These are phyloP conservation scores for Macquaria ambigua DNA, from an alignment of 2,113 vertebrate genomes.

Conservation along the genomic window DNA sequence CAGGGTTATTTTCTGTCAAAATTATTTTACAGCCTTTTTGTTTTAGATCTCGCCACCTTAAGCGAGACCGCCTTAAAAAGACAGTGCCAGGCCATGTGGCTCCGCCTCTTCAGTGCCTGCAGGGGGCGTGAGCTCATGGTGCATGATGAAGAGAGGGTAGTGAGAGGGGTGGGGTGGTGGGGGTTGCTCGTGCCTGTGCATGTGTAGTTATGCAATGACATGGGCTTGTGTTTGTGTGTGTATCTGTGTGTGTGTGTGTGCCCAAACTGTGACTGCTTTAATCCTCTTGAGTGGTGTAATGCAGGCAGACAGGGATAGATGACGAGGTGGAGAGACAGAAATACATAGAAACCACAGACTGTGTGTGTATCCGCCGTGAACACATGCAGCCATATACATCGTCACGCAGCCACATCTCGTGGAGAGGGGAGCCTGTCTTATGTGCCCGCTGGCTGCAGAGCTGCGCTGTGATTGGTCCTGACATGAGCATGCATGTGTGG, in stretches of 20 bases:
- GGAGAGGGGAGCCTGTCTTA: conserved; percentile 16
- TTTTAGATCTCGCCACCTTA: conserved; percentile 60
- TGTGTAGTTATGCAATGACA: conserved; percentile 87
- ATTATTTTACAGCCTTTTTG: neutral
- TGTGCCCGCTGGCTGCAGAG: conserved; percentile 37
- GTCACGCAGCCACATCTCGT: neutral
- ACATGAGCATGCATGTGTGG: conserved; percentile 32
- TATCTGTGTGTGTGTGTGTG: conserved; percentile 28
- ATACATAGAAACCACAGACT: conserved; percentile 37
- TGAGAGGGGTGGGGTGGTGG: neutral
- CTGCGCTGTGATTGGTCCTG: conserved; percentile 49
- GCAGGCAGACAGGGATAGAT: conserved; percentile 65
- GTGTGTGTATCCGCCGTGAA: conserved; percentile 6
- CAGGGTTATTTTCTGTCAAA: neutral
- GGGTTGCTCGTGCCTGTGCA: conserved; percentile 82
- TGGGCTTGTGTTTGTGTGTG: conserved; percentile 56
- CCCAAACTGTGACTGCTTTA: conserved; percentile 63
- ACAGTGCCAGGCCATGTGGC: conserved; percentile 27
- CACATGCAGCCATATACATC: conserved; percentile 1
- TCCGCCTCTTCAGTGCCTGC: conserved; percentile 75
- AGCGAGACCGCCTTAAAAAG: conserved; percentile 68
- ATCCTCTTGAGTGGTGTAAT: conserved; percentile 78
- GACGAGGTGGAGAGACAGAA: conserved; percentile 53
- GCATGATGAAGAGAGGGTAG: conserved; percentile 69
- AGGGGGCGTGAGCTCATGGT: conserved; percentile 80